Evolutionary conservation across 2,888 invertebrate genomes (phyloP), one percentile per base, ranked within the genome.

Genomic region (Euproctis similis): DNA sequence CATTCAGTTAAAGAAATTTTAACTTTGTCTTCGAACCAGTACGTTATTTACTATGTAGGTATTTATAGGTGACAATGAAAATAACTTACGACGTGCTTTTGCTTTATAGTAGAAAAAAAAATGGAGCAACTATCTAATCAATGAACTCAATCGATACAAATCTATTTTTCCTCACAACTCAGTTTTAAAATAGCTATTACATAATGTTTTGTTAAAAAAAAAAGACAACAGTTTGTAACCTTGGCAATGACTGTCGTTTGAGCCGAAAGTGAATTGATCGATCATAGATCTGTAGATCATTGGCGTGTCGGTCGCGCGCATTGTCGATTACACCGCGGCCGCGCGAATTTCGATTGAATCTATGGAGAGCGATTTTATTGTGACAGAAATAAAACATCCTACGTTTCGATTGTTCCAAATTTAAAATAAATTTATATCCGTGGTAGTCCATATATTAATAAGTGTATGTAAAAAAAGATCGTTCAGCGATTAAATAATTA

Each of bases 231-330:
- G 10, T 9, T 11, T 13, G 21, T 28, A 28, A 28, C 28, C 28
- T 28, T 28, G 28, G 12, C 28, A 28, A 11, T 28, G 28, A 28
- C 28, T 11, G 28, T 20, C 9, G 26, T 16, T 14, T 21, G 20
- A 20, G 26, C 26, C 26, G 26, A 28, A 28, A 28, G 28, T 28
- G 28, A 28, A 30, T 20, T 34, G 33, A 30, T 34, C 60, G 56
- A 61, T 63, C 57, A 37, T 30, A 27, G 51, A 53, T 55, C 53
- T 46, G 59, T 55, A 40, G 52, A 57, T 53, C 57, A 44, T 52
- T 60, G 59, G 61, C 61, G 65, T 67, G 59, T 65, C 59, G 46
- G 40, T 28, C 25, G 17, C 31, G 26, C 27, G 34, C 27, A 49
- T 49, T 45, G 49, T 42, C 30, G 35, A 46, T 46, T 44, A 41